Base-by-base conservation (phyloP, 1,140 invertebrate genomes). In the Drosophila seguyi region DNA sequence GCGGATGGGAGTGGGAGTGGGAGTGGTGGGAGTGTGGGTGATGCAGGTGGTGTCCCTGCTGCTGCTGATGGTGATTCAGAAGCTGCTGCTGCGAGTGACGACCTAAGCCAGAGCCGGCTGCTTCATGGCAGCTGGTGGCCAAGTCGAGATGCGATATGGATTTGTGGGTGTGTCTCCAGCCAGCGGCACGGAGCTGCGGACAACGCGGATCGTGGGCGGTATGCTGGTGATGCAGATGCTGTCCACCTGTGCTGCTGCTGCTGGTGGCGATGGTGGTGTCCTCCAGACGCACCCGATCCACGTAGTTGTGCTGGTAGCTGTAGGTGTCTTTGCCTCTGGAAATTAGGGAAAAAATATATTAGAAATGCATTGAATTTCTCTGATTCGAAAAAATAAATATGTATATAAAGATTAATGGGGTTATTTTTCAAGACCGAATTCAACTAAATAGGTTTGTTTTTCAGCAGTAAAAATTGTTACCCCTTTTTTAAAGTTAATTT, bases 131-230 rank as follows among this genome's bases (percentile, higher is more conserved):
- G 91, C 91, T 92, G 79, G 92, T 92, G 88, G 92, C 86, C 77
- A 93, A 91, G 87, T 93, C 92, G 39, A 93, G 80, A 86, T 93
- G 91, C 27, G 91, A 92, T 20, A 92, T 79, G 36, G 91, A 92
- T 60, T 92, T 92, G 75, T 91, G 86, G 7, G 81, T 79, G 31
- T 93, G 92, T 14, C 92, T 85, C 92, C 92, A 93, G 60, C 92
- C 92, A 56, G 91, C 92, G 59, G 90, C 91, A 31, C 90, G 79
- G 56, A 88, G 55, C 42, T 69, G 85, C 11, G 84, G 90, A 71
- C 79, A 92, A 52, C 72, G 75, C 18, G 83, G 77, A 60, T 88
- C 83, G 66, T 85, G 79, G 55, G 60, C 39, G 79, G 56, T 50
- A 52, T 82, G 69, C 60, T 59, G 48, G 48, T 66, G 55, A 55